phyloP scores from a whole-genome alignment of 2,113 vertebrate genomes.

The Oncorhynchus kisutch region DNA sequence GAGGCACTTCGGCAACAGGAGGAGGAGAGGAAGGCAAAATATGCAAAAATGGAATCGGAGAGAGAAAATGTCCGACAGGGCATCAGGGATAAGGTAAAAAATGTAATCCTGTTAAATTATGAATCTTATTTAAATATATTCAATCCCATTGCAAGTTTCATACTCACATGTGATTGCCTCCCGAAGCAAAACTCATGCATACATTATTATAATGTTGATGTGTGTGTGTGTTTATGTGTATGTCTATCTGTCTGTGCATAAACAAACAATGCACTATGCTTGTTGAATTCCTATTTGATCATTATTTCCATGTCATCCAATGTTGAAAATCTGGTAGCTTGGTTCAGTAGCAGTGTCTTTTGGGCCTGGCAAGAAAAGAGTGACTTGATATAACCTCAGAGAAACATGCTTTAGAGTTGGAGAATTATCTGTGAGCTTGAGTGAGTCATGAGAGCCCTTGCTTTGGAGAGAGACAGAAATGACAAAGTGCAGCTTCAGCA shows the following conservation, averaged over 20 bases:
- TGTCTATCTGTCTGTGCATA: background rate
- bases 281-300: no score
- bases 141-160: background rate
- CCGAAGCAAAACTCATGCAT: background rate
- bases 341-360: no score
- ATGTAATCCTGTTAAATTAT: background rate
- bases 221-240: background rate
- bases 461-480: slow-evolving; percentile 25
- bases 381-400: slow-evolving; percentile 3
- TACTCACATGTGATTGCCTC: background rate
- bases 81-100: slow-evolving; percentile 88
- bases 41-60: slow-evolving; percentile 89
- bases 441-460: background rate
- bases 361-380: no score
- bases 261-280: no score
- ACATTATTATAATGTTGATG: background rate
- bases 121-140: background rate
- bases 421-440: background rate
- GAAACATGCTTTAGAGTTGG: background rate
- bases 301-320: no score
- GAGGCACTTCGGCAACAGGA: slow-evolving; percentile 89
- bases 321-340: no score
- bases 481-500: slow-evolving; percentile 45
- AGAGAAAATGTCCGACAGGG: slow-evolving; percentile 89
- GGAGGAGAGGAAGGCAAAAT: slow-evolving; percentile 91